phyloP scores from a whole-genome alignment of 2,113 vertebrate species.

The Epinephelus fuscoguttatus region DNA sequence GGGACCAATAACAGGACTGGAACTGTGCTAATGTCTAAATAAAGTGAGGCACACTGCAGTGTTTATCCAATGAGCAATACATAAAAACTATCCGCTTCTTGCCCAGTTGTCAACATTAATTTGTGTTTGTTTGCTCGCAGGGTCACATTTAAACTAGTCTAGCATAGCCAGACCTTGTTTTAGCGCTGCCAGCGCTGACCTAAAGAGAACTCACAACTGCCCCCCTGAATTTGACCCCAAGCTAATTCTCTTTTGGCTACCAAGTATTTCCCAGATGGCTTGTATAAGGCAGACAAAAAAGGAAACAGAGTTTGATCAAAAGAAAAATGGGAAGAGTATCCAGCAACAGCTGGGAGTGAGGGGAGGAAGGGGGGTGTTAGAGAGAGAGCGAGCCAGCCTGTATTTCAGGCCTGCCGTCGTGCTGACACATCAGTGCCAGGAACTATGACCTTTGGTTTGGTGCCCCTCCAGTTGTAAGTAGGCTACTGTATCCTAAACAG shows the following conservation, averaged over 20 bases:
- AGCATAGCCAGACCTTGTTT: too few relatives aligned
- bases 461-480: constrained; percentile 47
- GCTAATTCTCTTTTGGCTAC: constrained; percentile 21
- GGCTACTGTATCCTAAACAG: constrained; percentile 35
- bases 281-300: constrained; percentile 57
- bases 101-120: constrained; percentile 40
- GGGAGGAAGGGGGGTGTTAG: constrained; percentile 5
- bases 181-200: background rate
- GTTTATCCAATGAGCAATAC: constrained; percentile 40
- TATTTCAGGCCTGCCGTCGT: constrained; percentile 77
- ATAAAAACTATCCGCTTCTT: constrained; percentile 26
- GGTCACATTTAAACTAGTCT: constrained; percentile 31
- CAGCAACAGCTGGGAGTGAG: constrained; percentile 72
- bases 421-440: constrained; percentile 79
- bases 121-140: constrained; percentile 39
- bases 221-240: constrained; percentile 33
- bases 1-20: background rate
- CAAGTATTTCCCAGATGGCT: constrained; percentile 40
- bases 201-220: constrained; percentile 38
- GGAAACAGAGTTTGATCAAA: constrained; percentile 68
- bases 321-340: constrained; percentile 68
- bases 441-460: constrained; percentile 79
- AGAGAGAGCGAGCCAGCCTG: constrained; percentile 56
- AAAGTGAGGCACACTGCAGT: background rate
- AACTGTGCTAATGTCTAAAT: background rate